These are phyloP conservation scores for Cardiocondyla obscurior DNA, from an alignment of 1,140 invertebrate species.

Conservation along the genomic window DNA sequence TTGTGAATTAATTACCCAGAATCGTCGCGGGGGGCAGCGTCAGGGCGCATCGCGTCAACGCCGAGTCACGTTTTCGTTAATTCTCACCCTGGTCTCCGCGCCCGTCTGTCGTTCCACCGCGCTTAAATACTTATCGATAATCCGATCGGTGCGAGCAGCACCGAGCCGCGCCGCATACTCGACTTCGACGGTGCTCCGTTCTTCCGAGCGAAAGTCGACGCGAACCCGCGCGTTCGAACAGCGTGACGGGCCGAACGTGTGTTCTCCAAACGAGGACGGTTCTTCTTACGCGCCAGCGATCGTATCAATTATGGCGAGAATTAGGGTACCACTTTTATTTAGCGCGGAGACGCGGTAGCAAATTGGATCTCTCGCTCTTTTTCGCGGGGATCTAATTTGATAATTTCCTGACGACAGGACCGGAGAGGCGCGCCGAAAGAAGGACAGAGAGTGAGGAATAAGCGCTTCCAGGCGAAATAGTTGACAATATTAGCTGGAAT, in stretches of 20 bases:
- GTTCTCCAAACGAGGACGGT: constrained; percentile 27
- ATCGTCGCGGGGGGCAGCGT: constrained; percentile 71
- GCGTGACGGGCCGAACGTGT: constrained; percentile 16
- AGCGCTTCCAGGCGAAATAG: too few relatives aligned
- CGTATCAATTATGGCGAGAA: not conserved
- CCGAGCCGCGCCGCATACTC: not conserved
- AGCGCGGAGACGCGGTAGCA: not conserved
- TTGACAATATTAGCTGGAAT: not conserved
- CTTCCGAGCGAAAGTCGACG: constrained; percentile 21
- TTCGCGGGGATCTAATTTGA: constrained; percentile 9
- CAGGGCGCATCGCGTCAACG: constrained; percentile 63
- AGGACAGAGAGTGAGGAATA: not conserved
- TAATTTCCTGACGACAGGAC: constrained; percentile 20
- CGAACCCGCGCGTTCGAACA: constrained; percentile 5
- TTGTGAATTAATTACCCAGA: constrained; percentile 79
- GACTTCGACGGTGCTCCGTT: not conserved
- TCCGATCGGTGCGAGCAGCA: constrained; percentile 39
- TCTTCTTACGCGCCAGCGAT: constrained; percentile 12
- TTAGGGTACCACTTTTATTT: constrained; percentile 18
- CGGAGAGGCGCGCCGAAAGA: not conserved
- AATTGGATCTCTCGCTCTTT: constrained; percentile 21
- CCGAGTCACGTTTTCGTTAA: constrained; percentile 73
- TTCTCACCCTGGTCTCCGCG: constrained; percentile 21
- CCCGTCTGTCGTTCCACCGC: constrained; percentile 41
- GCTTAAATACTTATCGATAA: constrained; percentile 59